These are phyloP conservation scores for Sylvia atricapilla DNA, from an alignment of 2,113 vertebrate species.

Conservation along the genomic window DNA sequence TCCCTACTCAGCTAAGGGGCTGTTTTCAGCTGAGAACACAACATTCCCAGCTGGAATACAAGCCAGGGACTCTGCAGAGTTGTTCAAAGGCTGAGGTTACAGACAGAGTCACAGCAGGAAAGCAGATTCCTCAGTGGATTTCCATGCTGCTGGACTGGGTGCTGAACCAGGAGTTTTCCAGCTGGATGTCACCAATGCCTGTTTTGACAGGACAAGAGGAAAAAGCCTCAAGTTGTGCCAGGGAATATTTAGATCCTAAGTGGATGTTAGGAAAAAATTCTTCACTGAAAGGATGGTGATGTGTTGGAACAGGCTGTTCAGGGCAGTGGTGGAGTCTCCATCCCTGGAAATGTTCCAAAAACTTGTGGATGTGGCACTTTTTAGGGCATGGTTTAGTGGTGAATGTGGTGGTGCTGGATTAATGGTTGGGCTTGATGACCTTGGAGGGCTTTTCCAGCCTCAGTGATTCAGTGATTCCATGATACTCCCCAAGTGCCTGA, in stretches of 20 bases:
- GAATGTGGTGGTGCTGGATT: background rate
- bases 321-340: background rate
- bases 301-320: background rate
- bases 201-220: background rate
- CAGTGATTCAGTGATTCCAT: background rate
- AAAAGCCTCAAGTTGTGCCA: background rate
- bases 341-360: background rate
- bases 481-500: background rate
- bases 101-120: background rate
- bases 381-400: background rate
- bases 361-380: background rate
- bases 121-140: background rate
- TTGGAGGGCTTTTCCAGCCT: background rate
- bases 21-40: background rate
- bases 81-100: background rate
- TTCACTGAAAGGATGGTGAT: background rate
- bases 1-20: background rate
- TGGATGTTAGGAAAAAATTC: background rate
- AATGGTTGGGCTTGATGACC: background rate
- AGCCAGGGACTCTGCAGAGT: background rate
- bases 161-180: background rate
- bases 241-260: background rate
- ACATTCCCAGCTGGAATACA: background rate
- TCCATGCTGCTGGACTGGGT: background rate
- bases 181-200: background rate